A percentile compares a stretch with the other conserved stretches of the same genome.
These are phyloP conservation scores for Lathamus discolor DNA, from an alignment of 2,113 vertebrate species.

Conservation along the genomic window DNA sequence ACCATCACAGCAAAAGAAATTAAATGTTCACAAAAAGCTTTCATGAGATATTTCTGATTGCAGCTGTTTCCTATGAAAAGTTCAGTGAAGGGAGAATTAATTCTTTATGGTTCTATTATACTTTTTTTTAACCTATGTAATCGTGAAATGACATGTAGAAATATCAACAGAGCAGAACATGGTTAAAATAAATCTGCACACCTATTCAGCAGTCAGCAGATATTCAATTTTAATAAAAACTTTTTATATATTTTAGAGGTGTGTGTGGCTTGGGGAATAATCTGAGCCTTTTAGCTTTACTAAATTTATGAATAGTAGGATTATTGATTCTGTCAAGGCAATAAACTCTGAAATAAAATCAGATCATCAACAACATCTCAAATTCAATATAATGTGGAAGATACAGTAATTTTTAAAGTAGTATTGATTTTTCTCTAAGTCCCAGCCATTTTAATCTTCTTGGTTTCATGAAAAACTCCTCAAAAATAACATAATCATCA, in stretches of 20 bases:
- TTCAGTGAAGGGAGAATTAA: background rate
- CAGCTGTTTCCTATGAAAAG: background rate
- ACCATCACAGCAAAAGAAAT: background rate
- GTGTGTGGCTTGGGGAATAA: background rate
- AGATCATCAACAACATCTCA: background rate
- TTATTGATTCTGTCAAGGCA: conserved; percentile 62
- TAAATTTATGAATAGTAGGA: conserved; percentile 11
- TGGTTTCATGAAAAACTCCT: background rate
- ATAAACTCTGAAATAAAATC: conserved; percentile 57
- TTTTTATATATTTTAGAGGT: background rate
- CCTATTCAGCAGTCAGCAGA: background rate
- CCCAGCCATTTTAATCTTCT: background rate
- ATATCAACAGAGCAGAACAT: background rate
- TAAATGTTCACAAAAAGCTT: background rate
- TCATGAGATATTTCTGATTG: background rate
- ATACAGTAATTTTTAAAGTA: background rate
- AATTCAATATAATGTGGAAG: background rate
- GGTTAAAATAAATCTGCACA: background rate
- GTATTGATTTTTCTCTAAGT: background rate
- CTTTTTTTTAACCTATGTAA: background rate
- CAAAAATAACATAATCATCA: background rate
- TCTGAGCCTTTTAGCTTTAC: background rate
- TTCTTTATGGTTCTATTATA: background rate
- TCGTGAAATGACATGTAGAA: background rate
- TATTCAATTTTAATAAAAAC: background rate